A percentile compares a stretch with the other conserved stretches of the same genome.
Conservation (phyloP, 2,797 vertebrate species). For the Myoxocephalus aenaeus region DNA sequence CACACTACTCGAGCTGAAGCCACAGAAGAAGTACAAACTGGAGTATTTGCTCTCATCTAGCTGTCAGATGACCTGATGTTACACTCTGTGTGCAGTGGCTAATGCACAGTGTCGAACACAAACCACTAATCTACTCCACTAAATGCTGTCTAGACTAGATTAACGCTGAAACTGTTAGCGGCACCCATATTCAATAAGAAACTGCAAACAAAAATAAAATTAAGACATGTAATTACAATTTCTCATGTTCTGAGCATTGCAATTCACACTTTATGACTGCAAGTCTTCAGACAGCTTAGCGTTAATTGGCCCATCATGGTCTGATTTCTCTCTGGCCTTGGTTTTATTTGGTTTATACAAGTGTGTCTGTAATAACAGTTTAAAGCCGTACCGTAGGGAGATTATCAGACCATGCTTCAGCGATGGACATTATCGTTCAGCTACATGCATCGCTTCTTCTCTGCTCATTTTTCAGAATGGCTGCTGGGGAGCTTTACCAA, state of each 20-base stretch:
- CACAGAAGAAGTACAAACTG: slow-evolving; percentile 1
- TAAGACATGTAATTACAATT: slow-evolving; percentile 54
- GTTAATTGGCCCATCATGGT: slow-evolving; percentile 73
- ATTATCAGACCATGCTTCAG: slow-evolving; percentile 74
- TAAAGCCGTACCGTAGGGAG: slow-evolving; percentile 74
- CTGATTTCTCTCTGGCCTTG: slow-evolving; percentile 68
- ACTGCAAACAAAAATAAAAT: slow-evolving; percentile 51
- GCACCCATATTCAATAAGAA: slow-evolving; percentile 34
- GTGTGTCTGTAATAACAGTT: slow-evolving; percentile 76
- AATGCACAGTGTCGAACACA: slow-evolving; percentile 34
- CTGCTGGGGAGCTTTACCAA: slow-evolving; percentile 72
- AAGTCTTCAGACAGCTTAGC: slow-evolving; percentile 66
- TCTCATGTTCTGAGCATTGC: slow-evolving; percentile 41
- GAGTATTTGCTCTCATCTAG: slow-evolving; percentile 24
- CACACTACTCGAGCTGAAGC: slow-evolving; percentile 26
- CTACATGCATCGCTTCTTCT: slow-evolving; percentile 78
- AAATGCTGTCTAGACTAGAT: slow-evolving; percentile 59
- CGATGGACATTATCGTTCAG: slow-evolving; percentile 77
- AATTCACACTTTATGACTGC: slow-evolving; percentile 53
- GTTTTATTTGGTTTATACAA: slow-evolving; percentile 73
- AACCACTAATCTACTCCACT: slow-evolving; percentile 52
- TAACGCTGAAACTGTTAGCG: slow-evolving; percentile 40
- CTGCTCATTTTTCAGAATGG: slow-evolving; percentile 71
- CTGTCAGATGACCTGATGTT: slow-evolving; percentile 39
- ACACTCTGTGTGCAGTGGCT: slow-evolving; percentile 7